Base-by-base conservation (phyloP, 1,140 invertebrate species). In the Aphis craccivora region DNA sequence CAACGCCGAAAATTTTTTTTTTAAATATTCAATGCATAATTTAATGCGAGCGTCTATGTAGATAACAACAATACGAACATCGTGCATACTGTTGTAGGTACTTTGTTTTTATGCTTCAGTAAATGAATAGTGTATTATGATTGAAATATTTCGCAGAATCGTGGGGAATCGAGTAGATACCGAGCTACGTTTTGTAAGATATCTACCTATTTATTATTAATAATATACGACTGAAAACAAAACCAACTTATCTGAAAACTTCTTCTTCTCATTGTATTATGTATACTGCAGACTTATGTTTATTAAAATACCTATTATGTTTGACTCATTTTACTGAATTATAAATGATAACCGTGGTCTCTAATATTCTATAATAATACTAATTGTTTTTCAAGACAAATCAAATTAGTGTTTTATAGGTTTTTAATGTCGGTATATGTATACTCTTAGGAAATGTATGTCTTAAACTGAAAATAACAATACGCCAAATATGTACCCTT, bases 21-120 rank as follows among this genome's bases (percentile, higher is more conserved):
- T 67, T 67, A 67, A 67, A 67, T 67, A 67, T 67, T 67, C 60
- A 67, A 30, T n/a, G 60, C 60, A 67, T 67, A 67, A 67, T 67
- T 67, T 67, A 67, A n/a, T n/a, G 60, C 30, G 60, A 67, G 25
- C 60, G 30, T 67, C 60, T 67, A 14, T 14, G 48, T 51, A 51
- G 48, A 51, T 51, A 51, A 51, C 18, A 51, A 51, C 48, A 51
- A 51, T 51, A 51, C 48, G 48, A 51, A 51, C 11, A 67, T 60
- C 55, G 55, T 67, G 60, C 60, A 11, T 9, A 45, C 45, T 23
- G 7, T n/a, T n/a, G n/a, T n/a, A n/a, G n/a, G n/a, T 67, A 67
- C 60, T 67, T 67, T 30, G 60, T 67, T 67, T 67, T 67, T n/a
- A 67, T 67, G 30, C 60, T 67, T 4, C 30, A 67, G 60, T 67